Conservation (phyloP, 2,113 vertebrate species). For the Podocnemis expansa region DNA sequence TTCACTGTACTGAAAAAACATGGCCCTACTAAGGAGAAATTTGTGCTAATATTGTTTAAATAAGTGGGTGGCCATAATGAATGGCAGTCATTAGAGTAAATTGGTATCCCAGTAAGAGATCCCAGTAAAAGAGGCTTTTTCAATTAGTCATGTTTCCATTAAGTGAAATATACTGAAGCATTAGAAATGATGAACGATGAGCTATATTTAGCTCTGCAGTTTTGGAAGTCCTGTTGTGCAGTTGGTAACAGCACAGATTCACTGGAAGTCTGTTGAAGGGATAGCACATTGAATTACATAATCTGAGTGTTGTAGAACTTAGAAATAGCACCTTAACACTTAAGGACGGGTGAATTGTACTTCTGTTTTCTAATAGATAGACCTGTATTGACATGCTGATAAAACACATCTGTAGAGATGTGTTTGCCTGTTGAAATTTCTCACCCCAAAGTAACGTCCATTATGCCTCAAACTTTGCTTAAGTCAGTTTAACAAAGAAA, state of each 20-base stretch:
- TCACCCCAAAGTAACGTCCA: not conserved
- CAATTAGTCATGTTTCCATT: not conserved
- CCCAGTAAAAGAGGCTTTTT: not conserved
- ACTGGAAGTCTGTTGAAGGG: not conserved
- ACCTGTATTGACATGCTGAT: not conserved
- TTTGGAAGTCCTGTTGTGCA: accelerated
- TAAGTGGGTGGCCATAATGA: not conserved
- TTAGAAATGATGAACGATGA: not conserved
- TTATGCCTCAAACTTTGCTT: not conserved
- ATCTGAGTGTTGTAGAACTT: not conserved
- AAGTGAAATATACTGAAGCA: not conserved
- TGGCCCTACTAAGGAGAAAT: not conserved
- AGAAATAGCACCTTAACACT: not conserved
- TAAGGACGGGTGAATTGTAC: not conserved
- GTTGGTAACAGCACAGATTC: accelerated
- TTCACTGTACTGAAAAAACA: not conserved
- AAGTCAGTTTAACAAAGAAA: not conserved
- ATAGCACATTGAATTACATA: accelerated
- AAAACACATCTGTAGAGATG: not conserved
- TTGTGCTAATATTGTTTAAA: not conserved
- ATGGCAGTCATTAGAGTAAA: not conserved
- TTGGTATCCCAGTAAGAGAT: not conserved
- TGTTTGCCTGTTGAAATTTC: accelerated
- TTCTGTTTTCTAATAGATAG: not conserved
- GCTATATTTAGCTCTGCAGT: not conserved